These are phyloP conservation scores for Oegoconia quadripuncta DNA, from an alignment of 2,888 invertebrate species.

Conservation along the genomic window DNA sequence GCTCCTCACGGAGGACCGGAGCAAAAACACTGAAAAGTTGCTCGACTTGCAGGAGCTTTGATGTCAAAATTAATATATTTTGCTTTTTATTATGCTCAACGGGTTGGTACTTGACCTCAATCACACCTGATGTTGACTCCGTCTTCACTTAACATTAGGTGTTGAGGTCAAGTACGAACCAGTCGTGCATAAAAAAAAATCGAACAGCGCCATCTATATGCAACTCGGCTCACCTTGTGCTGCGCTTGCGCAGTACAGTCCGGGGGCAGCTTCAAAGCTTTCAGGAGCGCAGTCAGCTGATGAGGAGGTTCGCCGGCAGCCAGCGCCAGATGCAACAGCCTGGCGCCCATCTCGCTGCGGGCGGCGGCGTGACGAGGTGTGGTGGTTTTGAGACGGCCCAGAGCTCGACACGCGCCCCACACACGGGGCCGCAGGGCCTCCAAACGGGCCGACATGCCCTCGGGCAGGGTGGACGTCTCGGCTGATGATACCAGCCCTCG, in stretches of 20 bases:
- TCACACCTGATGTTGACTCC: no score
- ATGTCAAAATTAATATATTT: no score
- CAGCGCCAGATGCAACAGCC: slow-evolving; percentile 54
- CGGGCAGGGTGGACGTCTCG: slow-evolving; percentile 20
- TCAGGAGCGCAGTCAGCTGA: slow-evolving; percentile 44
- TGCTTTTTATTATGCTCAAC: no score
- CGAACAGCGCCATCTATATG: neutral
- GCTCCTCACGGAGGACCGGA: no score
- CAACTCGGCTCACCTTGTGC: slow-evolving; percentile 41
- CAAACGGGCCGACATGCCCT: slow-evolving; percentile 24
- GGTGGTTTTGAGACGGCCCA: slow-evolving; percentile 24
- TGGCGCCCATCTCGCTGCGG: slow-evolving; percentile 61
- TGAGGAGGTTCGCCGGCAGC: slow-evolving; percentile 43
- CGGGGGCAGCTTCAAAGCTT: slow-evolving; percentile 50
- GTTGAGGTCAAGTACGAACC: no score
- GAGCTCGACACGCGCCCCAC: slow-evolving; percentile 53
- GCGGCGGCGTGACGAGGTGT: slow-evolving; percentile 31
- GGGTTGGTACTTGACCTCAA: no score
- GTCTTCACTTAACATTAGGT: no score
- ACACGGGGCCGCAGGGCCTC: slow-evolving; percentile 59
- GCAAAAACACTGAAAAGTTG: no score
- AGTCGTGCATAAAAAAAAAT: no score
- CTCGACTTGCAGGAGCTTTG: no score
- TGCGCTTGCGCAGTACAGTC: slow-evolving; percentile 50
- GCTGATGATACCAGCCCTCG: slow-evolving; percentile 39